phyloP scores from a whole-genome alignment of 2,797 vertebrate genomes.

The Danio aesculapii region DNA sequence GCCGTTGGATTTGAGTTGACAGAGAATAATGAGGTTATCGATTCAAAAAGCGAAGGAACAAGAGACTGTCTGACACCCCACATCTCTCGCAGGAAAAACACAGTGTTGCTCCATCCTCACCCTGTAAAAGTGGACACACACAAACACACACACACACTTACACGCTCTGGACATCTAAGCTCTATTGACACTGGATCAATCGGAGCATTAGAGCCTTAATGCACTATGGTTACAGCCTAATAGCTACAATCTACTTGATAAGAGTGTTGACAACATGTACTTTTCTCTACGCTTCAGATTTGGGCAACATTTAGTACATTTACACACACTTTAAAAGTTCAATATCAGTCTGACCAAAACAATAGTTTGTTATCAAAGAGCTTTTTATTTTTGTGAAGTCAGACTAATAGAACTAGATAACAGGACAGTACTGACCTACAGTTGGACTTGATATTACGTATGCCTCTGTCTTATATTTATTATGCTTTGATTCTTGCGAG shows the following conservation, averaged over 20 bases:
- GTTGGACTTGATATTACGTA: neutral
- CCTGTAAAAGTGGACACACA: conserved; percentile 26
- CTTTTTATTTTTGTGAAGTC: neutral
- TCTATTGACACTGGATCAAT: conserved; percentile 83
- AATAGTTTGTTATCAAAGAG: neutral
- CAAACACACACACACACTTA: neutral
- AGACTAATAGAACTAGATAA: neutral
- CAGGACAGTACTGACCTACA: neutral
- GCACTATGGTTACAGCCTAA: conserved; percentile 80
- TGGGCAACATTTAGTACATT: neutral
- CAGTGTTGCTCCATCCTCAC: conserved; percentile 46
- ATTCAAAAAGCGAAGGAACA: conserved; percentile 80
- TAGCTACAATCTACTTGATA: conserved; percentile 70
- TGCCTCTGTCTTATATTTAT: no score
- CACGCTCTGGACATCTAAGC: conserved; percentile 42
- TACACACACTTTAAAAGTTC: neutral
- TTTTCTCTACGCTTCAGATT: conserved; percentile 1
- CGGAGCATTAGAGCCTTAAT: conserved; percentile 81
- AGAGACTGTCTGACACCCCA: conserved; percentile 81
- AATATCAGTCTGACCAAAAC: conserved; percentile 2
- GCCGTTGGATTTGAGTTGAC: conserved; percentile 83
- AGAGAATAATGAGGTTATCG: conserved; percentile 86
- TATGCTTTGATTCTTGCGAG: no score
- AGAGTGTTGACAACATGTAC: neutral
- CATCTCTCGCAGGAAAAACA: conserved; percentile 76